Evolutionary conservation across 2,888 invertebrate genomes (phyloP), one percentile per base, ranked within the genome.

Genomic region (Halocaridina rubra): DNA sequence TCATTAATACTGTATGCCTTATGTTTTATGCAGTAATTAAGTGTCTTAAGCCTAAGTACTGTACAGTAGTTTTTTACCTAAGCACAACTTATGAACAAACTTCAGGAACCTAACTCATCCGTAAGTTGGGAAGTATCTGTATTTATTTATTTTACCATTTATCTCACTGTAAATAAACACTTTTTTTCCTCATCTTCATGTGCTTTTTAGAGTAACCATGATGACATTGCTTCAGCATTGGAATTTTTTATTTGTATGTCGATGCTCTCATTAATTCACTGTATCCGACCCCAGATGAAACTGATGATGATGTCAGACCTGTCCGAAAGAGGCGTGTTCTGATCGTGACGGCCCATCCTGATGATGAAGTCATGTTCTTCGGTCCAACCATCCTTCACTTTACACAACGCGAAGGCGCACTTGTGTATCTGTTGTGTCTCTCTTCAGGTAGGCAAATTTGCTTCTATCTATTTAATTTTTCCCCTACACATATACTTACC

Each of bases 321-420:
- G 29, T 33, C 2, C 19, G 76, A 22, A 78, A 75, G 33, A 76
- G 92, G 53, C 92, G 96, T 89, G 93, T 97, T 64, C 91, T 98
- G 33, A 91, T 99, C 78, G 94, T 98, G 1, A 96, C 94, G 64
- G 98, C 99, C 27, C 99, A 99, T 92, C 99, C 99, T 19, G 99
- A 99, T 91, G 99, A 99, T 91, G 99, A 99, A 91, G 97, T 97
- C 89, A 98, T 99, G 99, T 99, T 99, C 91, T 99, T 99, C 91
- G 97, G 97, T 0, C 99, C 99, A 22, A 93, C 96, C 59, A 94
- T 97, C 88, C 93, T 95, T 88, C 84, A 86, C 69, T 86, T 84
- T 39, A 85, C 82, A 10, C 74, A 77, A n/a, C 75, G 64, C 5
- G 77, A 84, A 4, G 74, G 29, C 7, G 74, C 84, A 1, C 93